Percentiles rank a stretch among this genome's conserved stretches.
Conservation (phyloP, 2,797 vertebrate genomes). For the Hipposideros larvatus region DNA sequence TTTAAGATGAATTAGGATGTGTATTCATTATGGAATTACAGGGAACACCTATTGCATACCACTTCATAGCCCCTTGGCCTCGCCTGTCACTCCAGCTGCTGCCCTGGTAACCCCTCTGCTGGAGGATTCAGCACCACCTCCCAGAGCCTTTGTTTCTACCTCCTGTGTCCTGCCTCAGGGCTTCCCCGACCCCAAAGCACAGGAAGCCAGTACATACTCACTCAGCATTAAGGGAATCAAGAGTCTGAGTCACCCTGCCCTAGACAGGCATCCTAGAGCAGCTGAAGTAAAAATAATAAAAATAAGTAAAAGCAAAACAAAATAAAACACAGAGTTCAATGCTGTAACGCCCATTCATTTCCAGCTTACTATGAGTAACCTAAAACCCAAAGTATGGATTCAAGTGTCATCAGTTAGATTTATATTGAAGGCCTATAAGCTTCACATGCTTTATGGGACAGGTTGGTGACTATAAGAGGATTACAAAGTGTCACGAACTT, state of each 20-base stretch:
- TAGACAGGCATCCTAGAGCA: background rate
- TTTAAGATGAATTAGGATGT: background rate
- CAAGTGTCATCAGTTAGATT: background rate
- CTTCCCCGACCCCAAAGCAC: background rate
- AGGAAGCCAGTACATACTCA: background rate
- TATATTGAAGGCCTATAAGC: background rate
- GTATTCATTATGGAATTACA: background rate
- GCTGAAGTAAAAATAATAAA: too few species aligned
- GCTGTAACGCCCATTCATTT: background rate
- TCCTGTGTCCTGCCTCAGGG: background rate
- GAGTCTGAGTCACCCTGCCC: background rate
- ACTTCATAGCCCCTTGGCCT: fast-evolving
- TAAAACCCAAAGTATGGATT: background rate
- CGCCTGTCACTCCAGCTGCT: background rate
- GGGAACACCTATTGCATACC: fast-evolving
- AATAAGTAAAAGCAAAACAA: background rate
- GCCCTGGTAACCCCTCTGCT: background rate
- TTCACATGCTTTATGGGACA: background rate
- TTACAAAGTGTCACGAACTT: background rate
- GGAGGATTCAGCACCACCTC: fast-evolving
- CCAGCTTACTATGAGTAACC: background rate
- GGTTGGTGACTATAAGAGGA: background rate
- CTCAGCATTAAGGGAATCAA: background rate
- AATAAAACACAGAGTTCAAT: slow-evolving; percentile 38
- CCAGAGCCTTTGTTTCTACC: fast-evolving